Evolutionary conservation across 2,888 invertebrate species (phyloP), one percentile per base, ranked within the genome.

Genomic region (Micropterix aruncella): DNA sequence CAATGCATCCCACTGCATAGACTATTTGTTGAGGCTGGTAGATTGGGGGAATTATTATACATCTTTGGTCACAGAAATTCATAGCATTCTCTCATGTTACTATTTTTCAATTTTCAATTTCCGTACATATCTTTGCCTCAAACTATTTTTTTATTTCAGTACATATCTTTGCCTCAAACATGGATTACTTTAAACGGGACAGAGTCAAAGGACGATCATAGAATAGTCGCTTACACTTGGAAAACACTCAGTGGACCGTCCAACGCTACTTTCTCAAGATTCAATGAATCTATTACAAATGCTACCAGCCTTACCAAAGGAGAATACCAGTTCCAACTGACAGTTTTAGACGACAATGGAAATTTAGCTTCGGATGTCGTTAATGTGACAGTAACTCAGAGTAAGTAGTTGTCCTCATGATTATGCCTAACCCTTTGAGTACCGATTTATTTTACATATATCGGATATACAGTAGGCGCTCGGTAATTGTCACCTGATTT

Each of bases 141-240:
- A n/a, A n/a, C n/a, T n/a, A n/a, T 27, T 27, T 7, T 12, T 27
- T 12, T 51, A 53, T 61, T 67, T 17, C 61, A 77, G 76, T 87
- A 85, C 44, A 81, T 91, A 53, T 84, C 84, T 50, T 73, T 94
- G 43, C 93, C 94, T 3, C 79, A 83, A 60, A 89, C 86, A 12
- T 85, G 83, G 79, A 77, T 80, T 14, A 57, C 74, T 1, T 66
- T 95, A 41, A 87, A 94, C 67, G 94, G 90, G 1, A 79, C 80
- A 0, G 77, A 74, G 55, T 89, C 88, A 37, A 77, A 70, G 52
- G 93, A 92, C 62, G 92, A 92, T 61, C 82, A 86, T 56, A 78
- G 82, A 55, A 87, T 93, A 50, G 78, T 80, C 17, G 77, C 77
- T 27, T 94, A 82, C 73, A 76, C 77, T 9, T 95, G 95, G 95